A percentile compares a stretch with the other conserved stretches of the same genome.
These are phyloP conservation scores for Chrysolina americana DNA, from an alignment of 2,888 invertebrate genomes.

Conservation along the genomic window DNA sequence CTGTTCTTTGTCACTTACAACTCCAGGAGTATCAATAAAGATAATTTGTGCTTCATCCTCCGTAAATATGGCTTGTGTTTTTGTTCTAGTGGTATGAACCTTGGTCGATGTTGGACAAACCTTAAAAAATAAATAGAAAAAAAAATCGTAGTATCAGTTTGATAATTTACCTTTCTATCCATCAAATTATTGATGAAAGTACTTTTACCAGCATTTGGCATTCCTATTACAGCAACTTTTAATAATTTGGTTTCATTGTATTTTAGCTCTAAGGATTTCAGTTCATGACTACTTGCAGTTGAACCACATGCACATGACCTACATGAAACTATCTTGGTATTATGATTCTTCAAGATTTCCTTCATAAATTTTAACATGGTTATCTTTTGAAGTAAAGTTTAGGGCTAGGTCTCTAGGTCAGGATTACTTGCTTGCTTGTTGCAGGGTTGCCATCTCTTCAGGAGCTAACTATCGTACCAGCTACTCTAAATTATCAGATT, in stretches of 20 bases:
- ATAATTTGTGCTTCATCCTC: conserved; percentile 88
- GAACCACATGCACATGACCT: conserved; percentile 25
- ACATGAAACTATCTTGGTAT: conserved; percentile 12
- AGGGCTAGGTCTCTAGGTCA: too few relatives aligned
- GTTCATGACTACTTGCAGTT: background rate
- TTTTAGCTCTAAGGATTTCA: background rate
- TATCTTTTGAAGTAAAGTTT: too few relatives aligned
- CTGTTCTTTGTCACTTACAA: conserved; percentile 80
- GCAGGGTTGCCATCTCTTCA: too few relatives aligned
- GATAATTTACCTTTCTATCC: conserved; percentile 78
- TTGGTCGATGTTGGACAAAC: conserved; percentile 92
- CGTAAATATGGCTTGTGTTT: conserved; percentile 81
- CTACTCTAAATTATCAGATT: too few relatives aligned
- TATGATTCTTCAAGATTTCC: background rate
- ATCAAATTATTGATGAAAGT: conserved; percentile 91
- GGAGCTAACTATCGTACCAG: too few relatives aligned
- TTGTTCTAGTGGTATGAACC: conserved; percentile 90
- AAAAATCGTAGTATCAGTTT: background rate
- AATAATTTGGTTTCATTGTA: conserved; percentile 68
- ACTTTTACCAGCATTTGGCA: conserved; percentile 97
- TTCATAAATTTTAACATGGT: conserved; percentile 19
- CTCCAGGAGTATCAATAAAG: conserved; percentile 94
- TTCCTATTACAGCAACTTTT: conserved; percentile 89
- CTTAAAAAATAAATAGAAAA: conserved; percentile 69
- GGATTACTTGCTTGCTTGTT: too few relatives aligned